These are phyloP conservation scores for Cladopsammia gracilis DNA, from an alignment of 64 coral and sea anemone genomes.

Conservation along the genomic window DNA sequence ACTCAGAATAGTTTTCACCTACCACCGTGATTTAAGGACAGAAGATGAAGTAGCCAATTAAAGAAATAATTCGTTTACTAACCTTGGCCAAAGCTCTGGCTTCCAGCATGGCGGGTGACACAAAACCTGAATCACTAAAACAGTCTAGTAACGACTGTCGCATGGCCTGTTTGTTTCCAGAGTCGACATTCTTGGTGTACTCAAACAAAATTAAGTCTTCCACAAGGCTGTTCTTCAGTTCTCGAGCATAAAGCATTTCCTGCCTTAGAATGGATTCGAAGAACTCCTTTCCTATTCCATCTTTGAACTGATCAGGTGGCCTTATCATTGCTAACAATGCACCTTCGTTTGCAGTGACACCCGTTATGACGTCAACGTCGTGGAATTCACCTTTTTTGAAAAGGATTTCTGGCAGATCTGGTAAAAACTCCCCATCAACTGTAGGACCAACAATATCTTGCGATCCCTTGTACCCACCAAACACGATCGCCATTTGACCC, in stretches of 20 bases:
- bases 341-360: constrained; percentile 32
- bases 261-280: neutral
- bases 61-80: neutral
- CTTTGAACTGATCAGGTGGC: neutral
- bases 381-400: neutral
- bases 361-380: constrained; percentile 15
- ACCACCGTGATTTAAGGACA: too few species aligned
- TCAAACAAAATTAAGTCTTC: constrained; percentile 15
- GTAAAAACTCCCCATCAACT: constrained; percentile 50
- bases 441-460: neutral
- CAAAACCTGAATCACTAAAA: neutral
- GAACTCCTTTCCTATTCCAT: neutral
- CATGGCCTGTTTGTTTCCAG: neutral
- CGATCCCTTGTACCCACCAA: too few species aligned
- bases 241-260: neutral
- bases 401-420: constrained; percentile 2
- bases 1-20: too few species aligned
- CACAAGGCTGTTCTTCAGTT: neutral
- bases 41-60: too few species aligned
- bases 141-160: neutral
- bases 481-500: neutral
- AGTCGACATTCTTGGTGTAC: constrained; percentile 4
- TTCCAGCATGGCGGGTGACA: neutral
- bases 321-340: neutral
- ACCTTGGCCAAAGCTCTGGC: constrained; percentile 1